Percentiles rank a stretch among this genome's conserved stretches.
Evolutionary conservation across 2,888 invertebrate species (phyloP).

Genomic region (Lochmaea capreae): DNA sequence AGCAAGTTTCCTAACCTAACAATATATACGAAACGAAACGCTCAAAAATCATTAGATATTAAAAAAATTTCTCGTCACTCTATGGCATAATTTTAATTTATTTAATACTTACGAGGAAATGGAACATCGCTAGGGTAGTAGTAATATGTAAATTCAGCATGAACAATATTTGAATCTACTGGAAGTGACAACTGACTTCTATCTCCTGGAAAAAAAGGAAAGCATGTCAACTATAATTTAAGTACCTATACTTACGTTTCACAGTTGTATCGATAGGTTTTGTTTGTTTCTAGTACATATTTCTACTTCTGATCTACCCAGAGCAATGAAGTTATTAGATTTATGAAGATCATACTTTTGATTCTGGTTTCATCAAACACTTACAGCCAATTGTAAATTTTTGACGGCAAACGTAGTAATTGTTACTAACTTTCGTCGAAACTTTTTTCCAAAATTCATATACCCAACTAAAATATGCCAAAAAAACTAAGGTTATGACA

Average conservation of each 20-base stretch:
- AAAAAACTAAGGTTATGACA: too few relatives aligned
- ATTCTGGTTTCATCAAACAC: too few relatives aligned
- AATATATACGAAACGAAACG: too few relatives aligned
- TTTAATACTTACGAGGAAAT: slow-evolving; percentile 79
- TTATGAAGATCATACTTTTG: background rate
- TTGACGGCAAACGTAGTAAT: too few relatives aligned
- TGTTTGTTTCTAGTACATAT: background rate
- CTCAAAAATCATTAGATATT: too few relatives aligned
- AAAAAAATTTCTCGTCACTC: too few relatives aligned
- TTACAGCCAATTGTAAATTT: too few relatives aligned
- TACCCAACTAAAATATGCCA: too few relatives aligned
- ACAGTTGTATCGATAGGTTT: background rate
- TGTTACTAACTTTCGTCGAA: too few relatives aligned
- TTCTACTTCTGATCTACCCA: background rate
- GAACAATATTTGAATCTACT: slow-evolving; percentile 90
- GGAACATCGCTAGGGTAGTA: slow-evolving; percentile 93
- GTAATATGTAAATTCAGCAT: slow-evolving; percentile 95
- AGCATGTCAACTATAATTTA: background rate
- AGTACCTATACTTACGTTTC: background rate
- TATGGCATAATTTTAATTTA: too few relatives aligned
- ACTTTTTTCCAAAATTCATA: too few relatives aligned
- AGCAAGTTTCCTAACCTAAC: too few relatives aligned
- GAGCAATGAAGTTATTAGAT: background rate
- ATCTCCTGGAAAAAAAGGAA: slow-evolving; percentile 68
- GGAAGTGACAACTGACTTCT: slow-evolving; percentile 86